Conservation (phyloP, 2,797 vertebrate genomes). For the Craterocephalus amniculus region DNA sequence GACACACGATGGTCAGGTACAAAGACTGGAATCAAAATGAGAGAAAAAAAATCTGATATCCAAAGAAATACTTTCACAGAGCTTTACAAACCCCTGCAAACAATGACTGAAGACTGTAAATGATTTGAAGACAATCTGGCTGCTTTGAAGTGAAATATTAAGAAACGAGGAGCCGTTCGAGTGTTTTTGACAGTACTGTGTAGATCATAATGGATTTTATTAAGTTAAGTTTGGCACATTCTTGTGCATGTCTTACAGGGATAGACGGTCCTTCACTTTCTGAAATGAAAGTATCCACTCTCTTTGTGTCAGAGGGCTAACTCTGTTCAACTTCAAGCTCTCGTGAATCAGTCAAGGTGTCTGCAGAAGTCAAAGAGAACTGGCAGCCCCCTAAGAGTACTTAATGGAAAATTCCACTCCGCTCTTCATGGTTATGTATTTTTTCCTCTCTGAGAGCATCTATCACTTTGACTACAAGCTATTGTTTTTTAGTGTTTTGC, state of each 20-base stretch:
- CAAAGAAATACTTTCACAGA: neutral
- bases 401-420: slow-evolving; percentile 60
- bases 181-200: neutral
- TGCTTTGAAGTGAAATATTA: no score
- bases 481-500: slow-evolving; percentile 31
- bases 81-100: neutral
- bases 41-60: neutral
- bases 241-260: neutral
- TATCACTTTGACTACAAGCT: slow-evolving; percentile 33
- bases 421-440: slow-evolving; percentile 4
- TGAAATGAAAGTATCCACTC: slow-evolving; percentile 45
- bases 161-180: neutral
- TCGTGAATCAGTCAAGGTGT: slow-evolving; percentile 50
- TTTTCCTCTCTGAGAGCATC: slow-evolving; percentile 41
- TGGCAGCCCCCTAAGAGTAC: slow-evolving; percentile 35
- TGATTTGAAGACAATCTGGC: neutral
- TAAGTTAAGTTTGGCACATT: slow-evolving; percentile 6
- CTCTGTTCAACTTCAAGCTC: slow-evolving; percentile 24
- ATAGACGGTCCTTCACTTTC: slow-evolving; percentile 37
- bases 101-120: neutral
- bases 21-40: neutral
- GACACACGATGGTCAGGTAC: neutral
- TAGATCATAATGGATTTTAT: neutral
- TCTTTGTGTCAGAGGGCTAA: slow-evolving; percentile 26
- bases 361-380: slow-evolving; percentile 52